Evolutionary conservation across 35 echinoderm and acorn worm genomes (phyloP).

Genomic region (Ptychodera flava): DNA sequence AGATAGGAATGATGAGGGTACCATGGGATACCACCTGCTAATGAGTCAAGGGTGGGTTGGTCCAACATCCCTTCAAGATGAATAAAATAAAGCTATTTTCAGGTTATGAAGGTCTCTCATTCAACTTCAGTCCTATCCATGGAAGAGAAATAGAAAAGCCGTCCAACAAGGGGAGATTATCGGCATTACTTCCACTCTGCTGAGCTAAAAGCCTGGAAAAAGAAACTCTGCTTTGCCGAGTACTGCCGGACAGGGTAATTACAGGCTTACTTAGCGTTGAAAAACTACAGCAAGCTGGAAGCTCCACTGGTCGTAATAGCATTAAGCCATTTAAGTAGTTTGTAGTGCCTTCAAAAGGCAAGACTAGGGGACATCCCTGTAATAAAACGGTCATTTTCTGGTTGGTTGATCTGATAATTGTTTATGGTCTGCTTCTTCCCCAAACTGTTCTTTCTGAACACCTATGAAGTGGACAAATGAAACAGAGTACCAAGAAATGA

Average conservation of each 20-base stretch:
- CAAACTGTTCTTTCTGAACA: background rate
- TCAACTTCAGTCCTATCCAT: background rate
- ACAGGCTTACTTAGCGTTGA: background rate
- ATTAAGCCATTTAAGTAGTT: background rate
- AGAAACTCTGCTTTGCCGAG: background rate
- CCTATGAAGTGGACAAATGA: background rate
- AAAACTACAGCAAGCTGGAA: background rate
- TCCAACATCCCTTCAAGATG: background rate
- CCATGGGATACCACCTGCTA: background rate
- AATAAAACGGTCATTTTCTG: constrained; percentile 1
- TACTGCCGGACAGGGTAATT: background rate
- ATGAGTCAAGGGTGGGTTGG: background rate
- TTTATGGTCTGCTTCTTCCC: background rate
- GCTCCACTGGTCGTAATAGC: background rate
- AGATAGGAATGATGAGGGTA: background rate
- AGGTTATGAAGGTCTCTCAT: background rate
- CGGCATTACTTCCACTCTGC: background rate
- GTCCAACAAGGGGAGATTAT: background rate
- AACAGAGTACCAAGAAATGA: background rate
- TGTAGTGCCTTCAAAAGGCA: background rate
- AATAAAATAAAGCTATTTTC: background rate
- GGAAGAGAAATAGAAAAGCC: background rate
- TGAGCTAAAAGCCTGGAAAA: background rate
- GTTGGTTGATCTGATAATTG: background rate
- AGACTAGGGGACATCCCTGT: background rate